phyloP scores from a whole-genome alignment of 1,140 invertebrate genomes.

The Triops cancriformis region DNA sequence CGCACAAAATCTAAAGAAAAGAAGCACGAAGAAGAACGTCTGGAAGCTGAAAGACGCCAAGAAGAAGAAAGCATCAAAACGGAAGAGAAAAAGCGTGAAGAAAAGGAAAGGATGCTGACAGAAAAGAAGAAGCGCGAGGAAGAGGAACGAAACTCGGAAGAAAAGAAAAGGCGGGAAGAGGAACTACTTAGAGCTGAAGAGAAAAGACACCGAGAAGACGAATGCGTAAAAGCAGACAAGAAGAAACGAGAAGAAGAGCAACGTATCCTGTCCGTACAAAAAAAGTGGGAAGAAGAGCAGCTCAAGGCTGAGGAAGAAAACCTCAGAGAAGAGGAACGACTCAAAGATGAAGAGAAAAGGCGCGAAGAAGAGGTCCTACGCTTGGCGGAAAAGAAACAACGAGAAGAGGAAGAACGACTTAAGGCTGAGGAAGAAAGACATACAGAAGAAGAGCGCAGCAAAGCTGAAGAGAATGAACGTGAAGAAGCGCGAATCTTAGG shows the following conservation, averaged over 20 bases:
- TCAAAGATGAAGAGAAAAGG: constrained; percentile 15
- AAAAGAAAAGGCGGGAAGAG: constrained; percentile 28
- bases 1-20: background rate
- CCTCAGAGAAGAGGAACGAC: constrained; percentile 18
- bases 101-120: background rate
- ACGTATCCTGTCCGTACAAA: too few relatives aligned
- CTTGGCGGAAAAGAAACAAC: constrained; percentile 20
- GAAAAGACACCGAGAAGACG: constrained; percentile 30
- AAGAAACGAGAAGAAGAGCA: constrained; percentile 1
- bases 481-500: background rate
- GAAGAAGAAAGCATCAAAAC: too few relatives aligned
- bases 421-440: background rate
- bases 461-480: background rate
- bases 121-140: constrained; percentile 21
- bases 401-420: background rate
- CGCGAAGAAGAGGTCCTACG: background rate
- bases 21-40: too few relatives aligned
- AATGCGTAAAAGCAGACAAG: background rate
- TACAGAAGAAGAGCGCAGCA: background rate
- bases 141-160: constrained; percentile 31
- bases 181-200: constrained; percentile 29
- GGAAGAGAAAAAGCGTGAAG: too few relatives aligned
- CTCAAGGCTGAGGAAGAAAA: constrained; percentile 32
- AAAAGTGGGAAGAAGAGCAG: constrained; percentile 27
- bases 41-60: too few relatives aligned